phyloP scores from a whole-genome alignment of 2,113 vertebrate species.

The Scomber colias region DNA sequence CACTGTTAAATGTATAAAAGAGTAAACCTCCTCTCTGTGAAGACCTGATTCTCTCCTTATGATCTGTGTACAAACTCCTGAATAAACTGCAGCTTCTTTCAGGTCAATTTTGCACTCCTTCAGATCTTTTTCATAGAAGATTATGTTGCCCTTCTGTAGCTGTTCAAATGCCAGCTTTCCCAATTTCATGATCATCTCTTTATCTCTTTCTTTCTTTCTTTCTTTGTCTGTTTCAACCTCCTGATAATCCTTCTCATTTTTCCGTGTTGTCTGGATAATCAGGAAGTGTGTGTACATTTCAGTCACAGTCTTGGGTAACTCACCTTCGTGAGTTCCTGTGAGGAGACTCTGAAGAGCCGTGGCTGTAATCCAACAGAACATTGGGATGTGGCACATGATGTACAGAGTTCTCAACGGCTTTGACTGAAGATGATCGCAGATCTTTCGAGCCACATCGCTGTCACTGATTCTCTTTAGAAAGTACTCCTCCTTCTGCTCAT shows the following conservation, averaged over 20 bases:
- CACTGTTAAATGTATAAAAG: conserved; percentile 46
- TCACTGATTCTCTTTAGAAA: conserved; percentile 19
- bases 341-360: not conserved
- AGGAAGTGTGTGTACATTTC: conserved; percentile 54
- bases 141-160: conserved; percentile 19
- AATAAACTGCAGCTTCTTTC: conserved; percentile 32
- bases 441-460: not conserved
- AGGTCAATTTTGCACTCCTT: conserved; percentile 12
- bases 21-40: conserved; percentile 14
- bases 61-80: conserved; percentile 45
- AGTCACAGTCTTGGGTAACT: conserved; percentile 42
- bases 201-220: too few relatives aligned
- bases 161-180: conserved; percentile 55
- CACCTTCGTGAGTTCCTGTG: not conserved
- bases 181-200: conserved; percentile 32
- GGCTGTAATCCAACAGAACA: conserved; percentile 47
- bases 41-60: conserved; percentile 40
- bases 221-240: not conserved
- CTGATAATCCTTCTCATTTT: conserved; percentile 28
- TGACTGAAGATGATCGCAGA: conserved; percentile 23
- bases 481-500: conserved; percentile 43
- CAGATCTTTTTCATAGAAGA: conserved; percentile 30
- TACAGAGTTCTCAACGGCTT: conserved; percentile 21
- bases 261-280: conserved; percentile 19
- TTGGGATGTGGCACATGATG: conserved; percentile 47